phyloP scores from a whole-genome alignment of 2,113 vertebrate species.

The Galeopterus variegatus region DNA sequence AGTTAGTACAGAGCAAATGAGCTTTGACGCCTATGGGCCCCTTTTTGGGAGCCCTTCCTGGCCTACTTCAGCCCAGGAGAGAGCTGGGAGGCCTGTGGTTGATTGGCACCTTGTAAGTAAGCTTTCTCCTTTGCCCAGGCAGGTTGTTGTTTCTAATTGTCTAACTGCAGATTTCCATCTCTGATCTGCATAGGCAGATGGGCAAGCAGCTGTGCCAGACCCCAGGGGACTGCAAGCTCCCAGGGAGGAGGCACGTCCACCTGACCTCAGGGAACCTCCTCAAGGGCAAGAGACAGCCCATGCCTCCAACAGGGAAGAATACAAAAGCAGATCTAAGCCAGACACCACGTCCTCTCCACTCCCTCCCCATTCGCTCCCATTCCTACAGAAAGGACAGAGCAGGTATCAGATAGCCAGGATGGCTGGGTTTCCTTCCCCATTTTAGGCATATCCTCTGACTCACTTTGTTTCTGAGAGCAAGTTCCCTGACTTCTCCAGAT shows the following conservation, averaged over 20 bases:
- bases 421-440: neutral
- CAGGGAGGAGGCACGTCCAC: neutral
- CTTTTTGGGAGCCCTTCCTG: neutral
- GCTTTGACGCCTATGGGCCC: neutral
- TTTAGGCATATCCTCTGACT: neutral
- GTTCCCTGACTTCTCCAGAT: neutral
- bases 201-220: constrained; percentile 69
- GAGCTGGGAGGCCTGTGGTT: neutral
- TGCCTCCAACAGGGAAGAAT: constrained; percentile 79
- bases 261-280: constrained; percentile 64
- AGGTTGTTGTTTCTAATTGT: constrained; percentile 43
- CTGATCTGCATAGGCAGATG: constrained; percentile 70
- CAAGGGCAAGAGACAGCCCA: constrained; percentile 52
- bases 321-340: constrained; percentile 69
- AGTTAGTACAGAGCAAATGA: neutral
- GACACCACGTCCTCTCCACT: neutral
- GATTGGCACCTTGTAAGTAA: neutral
- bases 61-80: neutral
- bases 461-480: neutral
- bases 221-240: constrained; percentile 58
- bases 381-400: constrained; percentile 36
- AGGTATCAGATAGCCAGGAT: neutral
- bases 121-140: neutral
- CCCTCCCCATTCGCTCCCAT: neutral
- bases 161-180: constrained; percentile 59